Conservation (phyloP, 2,113 vertebrate genomes). For the Tupaia chinensis region DNA sequence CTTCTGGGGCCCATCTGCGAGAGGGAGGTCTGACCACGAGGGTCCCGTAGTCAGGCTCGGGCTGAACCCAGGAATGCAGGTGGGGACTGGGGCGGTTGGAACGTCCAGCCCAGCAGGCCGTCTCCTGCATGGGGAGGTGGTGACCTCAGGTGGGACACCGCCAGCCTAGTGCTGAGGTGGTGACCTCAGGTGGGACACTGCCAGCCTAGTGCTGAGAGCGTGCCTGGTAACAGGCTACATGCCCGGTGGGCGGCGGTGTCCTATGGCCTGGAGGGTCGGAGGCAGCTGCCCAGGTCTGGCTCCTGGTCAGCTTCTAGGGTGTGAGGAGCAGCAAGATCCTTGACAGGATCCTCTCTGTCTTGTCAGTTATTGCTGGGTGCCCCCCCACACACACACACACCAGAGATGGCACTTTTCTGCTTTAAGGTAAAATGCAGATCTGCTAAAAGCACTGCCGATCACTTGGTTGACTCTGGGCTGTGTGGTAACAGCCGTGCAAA, state of each 20-base stretch:
- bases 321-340: neutral
- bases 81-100: too few relatives aligned
- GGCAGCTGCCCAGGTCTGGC: neutral
- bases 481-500: rapidly evolving
- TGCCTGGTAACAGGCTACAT: too few relatives aligned
- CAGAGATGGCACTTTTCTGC: rapidly evolving
- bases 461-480: neutral
- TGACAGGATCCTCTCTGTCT: neutral
- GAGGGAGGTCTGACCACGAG: neutral
- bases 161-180: too few relatives aligned
- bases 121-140: too few relatives aligned
- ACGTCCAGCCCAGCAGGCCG: too few relatives aligned
- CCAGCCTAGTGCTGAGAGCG: too few relatives aligned
- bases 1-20: neutral
- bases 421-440: neutral
- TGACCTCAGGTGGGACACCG: too few relatives aligned
- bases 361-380: neutral
- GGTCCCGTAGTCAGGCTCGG: too few relatives aligned
- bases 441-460: neutral
- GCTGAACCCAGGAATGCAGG: too few relatives aligned
- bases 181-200: too few relatives aligned
- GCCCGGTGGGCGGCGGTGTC: too few relatives aligned
- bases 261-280: too few relatives aligned
- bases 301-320: neutral
- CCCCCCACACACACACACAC: neutral